Evolutionary conservation across 2,113 vertebrate species (phyloP).

Genomic region (Rhea pennata): DNA sequence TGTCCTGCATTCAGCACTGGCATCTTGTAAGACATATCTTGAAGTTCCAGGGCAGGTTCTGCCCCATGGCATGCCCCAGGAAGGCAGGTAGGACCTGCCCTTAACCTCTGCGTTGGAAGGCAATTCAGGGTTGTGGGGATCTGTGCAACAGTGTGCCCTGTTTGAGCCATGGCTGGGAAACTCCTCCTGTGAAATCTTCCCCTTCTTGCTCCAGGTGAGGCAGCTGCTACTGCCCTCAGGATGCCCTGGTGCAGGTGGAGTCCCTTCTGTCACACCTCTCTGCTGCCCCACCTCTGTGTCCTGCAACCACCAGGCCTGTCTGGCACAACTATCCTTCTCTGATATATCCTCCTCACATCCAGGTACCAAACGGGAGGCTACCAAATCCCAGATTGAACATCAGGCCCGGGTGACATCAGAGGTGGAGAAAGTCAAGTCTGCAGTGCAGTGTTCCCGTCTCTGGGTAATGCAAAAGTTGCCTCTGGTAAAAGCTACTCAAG

Average conservation of each 20-base stretch:
- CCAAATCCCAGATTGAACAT: fast-evolving
- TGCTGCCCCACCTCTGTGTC: neutral
- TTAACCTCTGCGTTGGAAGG: no score
- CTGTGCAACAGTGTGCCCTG: no score
- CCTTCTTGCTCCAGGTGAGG: neutral
- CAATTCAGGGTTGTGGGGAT: no score
- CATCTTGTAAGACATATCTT: no score
- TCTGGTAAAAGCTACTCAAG: neutral
- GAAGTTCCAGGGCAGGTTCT: no score
- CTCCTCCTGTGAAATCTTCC: neutral
- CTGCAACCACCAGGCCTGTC: neutral
- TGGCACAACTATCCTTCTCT: neutral
- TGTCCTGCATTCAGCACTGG: no score
- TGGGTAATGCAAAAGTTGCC: neutral
- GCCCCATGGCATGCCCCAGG: no score
- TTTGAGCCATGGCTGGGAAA: no score
- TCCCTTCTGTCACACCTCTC: neutral
- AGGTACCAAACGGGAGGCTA: fast-evolving
- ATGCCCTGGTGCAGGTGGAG: neutral
- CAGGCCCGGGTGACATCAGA: neutral
- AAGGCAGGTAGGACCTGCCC: no score
- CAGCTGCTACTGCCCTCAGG: neutral
- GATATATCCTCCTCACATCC: neutral
- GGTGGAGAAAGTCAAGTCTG: constrained; percentile 18
- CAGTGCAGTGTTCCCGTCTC: neutral